A percentile compares a stretch with the other conserved stretches of the same genome.
Conservation (phyloP, 2,797 vertebrate species). For the Eospalax fontanierii region DNA sequence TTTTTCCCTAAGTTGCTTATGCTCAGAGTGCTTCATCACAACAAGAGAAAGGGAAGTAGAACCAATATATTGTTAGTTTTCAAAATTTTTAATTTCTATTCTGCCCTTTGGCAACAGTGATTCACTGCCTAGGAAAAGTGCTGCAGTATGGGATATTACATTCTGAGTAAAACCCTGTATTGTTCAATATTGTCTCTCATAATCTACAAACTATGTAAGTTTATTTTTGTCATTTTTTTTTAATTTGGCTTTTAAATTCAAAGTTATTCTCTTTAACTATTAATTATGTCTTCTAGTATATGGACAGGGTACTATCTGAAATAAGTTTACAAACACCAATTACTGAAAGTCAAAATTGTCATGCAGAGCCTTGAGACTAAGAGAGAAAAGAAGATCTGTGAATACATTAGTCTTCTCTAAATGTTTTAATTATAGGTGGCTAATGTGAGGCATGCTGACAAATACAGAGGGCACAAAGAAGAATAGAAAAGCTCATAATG, state of each 20-base stretch:
- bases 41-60: not conserved
- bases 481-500: not conserved
- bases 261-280: conserved; percentile 3
- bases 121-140: conserved; percentile 30
- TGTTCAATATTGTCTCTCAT: conserved; percentile 22
- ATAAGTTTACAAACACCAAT: not conserved
- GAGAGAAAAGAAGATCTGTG: not conserved
- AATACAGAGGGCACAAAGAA: not conserved
- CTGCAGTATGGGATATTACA: not conserved
- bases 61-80: conserved; percentile 70
- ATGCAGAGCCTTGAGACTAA: not conserved
- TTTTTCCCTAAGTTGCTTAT: not conserved
- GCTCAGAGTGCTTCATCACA: not conserved
- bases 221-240: not conserved
- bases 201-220: not conserved
- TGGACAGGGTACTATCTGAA: not conserved
- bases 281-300: not conserved
- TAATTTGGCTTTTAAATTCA: not conserved
- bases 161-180: conserved; percentile 15
- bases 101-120: conserved; percentile 45
- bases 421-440: not conserved
- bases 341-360: not conserved
- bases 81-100: conserved; percentile 67
- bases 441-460: not conserved
- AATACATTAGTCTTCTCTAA: not conserved